Evolutionary conservation across 2,888 invertebrate species (phyloP), one percentile per base, ranked within the genome.

Genomic region (Fabriciana adippe): DNA sequence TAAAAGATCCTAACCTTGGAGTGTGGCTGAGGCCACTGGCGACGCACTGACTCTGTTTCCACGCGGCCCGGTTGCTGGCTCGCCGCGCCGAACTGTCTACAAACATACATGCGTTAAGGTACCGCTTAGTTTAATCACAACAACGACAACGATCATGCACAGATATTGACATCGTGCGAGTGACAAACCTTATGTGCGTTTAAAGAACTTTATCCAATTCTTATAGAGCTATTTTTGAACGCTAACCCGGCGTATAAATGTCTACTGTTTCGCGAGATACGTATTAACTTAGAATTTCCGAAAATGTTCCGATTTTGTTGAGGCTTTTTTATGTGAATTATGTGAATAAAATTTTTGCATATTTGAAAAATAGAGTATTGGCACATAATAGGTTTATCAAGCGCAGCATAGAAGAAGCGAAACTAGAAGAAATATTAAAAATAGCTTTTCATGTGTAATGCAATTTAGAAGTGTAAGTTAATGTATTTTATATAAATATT

Each of bases 11-110:
- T 62, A 73, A 92, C 92, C 92, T 92, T 76, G 92, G 85, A 87
- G 88, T 88, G 85, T 91, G 92, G 83, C 88, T 91, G 90, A 92
- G 88, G 74, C 95, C 95, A 90, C 95, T 95, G 93, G 95, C 94
- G 94, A 96, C 95, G 94, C 96, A 96, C 93, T 96, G 96, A 93
- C 95, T 95, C 94, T 96, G 96, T 94, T 95, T 95, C 96, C 96
- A 96, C 95, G 96, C 96, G 94, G 95, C 95, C 94, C 96, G 95
- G 86, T 85, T 91, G 93, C 95, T 95, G 95, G 95, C 94, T 95
- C 95, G 95, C 95, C 96, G 95, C 96, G 96, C 94, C 96, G 96
- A 96, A 96, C 96, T 96, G 96, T 96, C 96, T 96, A 96, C 95
- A 96, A 95, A 94, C 93, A 94, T 94, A 94, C 94, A 94, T 94